phyloP scores from a whole-genome alignment of 2,888 invertebrate genomes.

The Drosophila borealis region DNA sequence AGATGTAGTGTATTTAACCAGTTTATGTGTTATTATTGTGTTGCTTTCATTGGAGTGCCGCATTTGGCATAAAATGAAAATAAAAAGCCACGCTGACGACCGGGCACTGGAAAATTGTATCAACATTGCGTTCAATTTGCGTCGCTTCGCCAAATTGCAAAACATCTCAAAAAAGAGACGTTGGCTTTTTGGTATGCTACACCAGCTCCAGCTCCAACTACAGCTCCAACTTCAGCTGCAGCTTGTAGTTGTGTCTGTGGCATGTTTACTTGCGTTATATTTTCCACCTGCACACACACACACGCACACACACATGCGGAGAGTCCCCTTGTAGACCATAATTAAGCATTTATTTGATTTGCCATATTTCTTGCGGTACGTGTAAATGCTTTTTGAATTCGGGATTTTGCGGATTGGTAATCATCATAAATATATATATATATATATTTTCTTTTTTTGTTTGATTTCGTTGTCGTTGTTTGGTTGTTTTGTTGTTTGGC shows the following conservation, averaged over 20 bases:
- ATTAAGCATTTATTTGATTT: constrained; percentile 82
- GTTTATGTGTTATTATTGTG: neutral
- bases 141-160: constrained; percentile 73
- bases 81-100: constrained; percentile 28
- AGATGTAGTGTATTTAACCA: constrained; percentile 19
- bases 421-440: constrained; percentile 49
- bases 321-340: constrained; percentile 60
- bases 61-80: constrained; percentile 53
- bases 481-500: constrained; percentile 11
- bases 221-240: constrained; percentile 18
- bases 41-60: constrained; percentile 35
- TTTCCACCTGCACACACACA: constrained; percentile 70
- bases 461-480: constrained; percentile 31
- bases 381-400: constrained; percentile 58
- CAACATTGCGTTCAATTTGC: constrained; percentile 73
- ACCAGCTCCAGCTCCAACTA: constrained; percentile 6
- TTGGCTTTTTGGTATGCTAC: constrained; percentile 40
- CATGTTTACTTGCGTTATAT: constrained; percentile 78
- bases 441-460: constrained; percentile 40
- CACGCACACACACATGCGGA: constrained; percentile 16
- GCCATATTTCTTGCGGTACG: constrained; percentile 74
- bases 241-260: constrained; percentile 39
- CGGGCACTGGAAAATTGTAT: constrained; percentile 66
- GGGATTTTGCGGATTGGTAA: constrained; percentile 71
- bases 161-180: constrained; percentile 52